Evolutionary conservation across 2,888 invertebrate species (phyloP), one percentile per base, ranked within the genome.

Genomic region (Lepidocyrtoides sp.): DNA sequence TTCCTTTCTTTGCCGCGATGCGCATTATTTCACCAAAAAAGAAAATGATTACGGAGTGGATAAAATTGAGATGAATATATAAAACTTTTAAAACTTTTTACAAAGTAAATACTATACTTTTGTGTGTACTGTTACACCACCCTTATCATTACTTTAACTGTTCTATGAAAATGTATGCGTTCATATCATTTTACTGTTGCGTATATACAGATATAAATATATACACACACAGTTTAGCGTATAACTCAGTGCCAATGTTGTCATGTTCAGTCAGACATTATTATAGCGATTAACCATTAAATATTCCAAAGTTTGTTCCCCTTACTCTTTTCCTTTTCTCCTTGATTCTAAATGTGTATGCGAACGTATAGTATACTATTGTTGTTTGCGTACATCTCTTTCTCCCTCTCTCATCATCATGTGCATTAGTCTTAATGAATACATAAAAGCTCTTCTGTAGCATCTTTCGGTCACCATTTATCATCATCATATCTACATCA

Each of bases 371-470:
- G 12, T n/a, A 32, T n/a, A 69, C 7, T 69, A 3, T 60, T 29
- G 2, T 26, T 26, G 12, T n/a, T 66, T 10, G 3, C 26, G 0
- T n/a, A 32, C 23, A n/a, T 72, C 72, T 20, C 72, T 41, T 23
- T 44, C 72, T 41, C 75, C 12, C 48, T 44, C 75, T 44, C 75
- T 82, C 51, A 17, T 84, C 51, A 17, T 84, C n/a, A 32, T 69
- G 20, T 84, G 81, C 79, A 79, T 90, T 85, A 79, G 79, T 10
- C 79, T 85, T 90, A 90, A 90, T 90, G 90, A 90, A 90, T 90
- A 90, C 90, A 90, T 90, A 85, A 90, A 90, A 84, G 90, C 90
- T 57, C 69, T 79, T 66, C 23, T 69, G 29, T 54, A 66, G 75
- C 79, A 79, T 85, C 90, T 85, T 90, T 83, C 36, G 14, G 20